Percentiles rank a stretch among this genome's conserved stretches.
These are phyloP conservation scores for Eupithecia centaureata DNA, from an alignment of 2,888 invertebrate species.

Conservation along the genomic window DNA sequence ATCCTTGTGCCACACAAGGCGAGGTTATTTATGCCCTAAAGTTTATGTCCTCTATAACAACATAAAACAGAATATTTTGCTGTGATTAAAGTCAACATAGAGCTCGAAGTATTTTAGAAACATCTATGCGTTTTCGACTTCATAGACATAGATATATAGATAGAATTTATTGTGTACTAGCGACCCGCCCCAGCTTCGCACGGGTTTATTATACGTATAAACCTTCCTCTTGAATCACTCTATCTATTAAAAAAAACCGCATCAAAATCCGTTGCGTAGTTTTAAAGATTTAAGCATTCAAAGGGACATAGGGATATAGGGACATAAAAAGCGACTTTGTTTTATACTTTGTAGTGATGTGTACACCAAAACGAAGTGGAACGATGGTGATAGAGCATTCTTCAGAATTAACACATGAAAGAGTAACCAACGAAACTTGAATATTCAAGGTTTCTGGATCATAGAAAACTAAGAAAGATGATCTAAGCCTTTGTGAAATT, in stretches of 20 bases:
- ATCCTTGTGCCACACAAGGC: slow-evolving; percentile 17
- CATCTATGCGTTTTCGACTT: background rate
- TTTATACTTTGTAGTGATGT: too few relatives aligned
- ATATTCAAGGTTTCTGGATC: background rate
- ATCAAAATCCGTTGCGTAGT: too few relatives aligned
- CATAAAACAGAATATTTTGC: background rate
- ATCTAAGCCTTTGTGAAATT: slow-evolving; percentile 4
- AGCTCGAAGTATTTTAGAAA: background rate
- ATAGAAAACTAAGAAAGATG: background rate
- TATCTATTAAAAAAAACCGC: too few relatives aligned
- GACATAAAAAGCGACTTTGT: too few relatives aligned
- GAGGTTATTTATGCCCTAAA: slow-evolving; percentile 10
- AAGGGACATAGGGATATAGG: too few relatives aligned
- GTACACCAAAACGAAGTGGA: too few relatives aligned
- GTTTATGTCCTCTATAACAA: slow-evolving; percentile 2
- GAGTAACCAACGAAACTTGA: background rate
- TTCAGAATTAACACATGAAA: background rate
- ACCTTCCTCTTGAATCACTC: too few relatives aligned
- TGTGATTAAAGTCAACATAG: background rate
- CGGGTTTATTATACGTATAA: too few relatives aligned
- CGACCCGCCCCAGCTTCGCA: too few relatives aligned
- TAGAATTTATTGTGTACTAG: too few relatives aligned
- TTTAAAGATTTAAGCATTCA: too few relatives aligned
- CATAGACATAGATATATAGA: background rate
- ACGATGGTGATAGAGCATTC: background rate